Conservation (phyloP, 2,113 vertebrate species). For the Fregetta grallaria region DNA sequence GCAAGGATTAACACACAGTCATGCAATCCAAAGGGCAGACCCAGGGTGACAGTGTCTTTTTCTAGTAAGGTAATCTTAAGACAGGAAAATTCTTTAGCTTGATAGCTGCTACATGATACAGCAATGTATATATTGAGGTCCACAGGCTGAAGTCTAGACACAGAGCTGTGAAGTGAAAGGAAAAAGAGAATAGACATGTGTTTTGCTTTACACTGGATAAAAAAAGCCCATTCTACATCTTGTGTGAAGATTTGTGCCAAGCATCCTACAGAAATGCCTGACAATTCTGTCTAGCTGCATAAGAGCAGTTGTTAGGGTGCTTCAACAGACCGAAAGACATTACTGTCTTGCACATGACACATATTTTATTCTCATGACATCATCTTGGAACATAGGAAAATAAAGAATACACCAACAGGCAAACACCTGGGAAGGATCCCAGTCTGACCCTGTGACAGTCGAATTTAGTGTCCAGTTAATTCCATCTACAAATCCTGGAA, state of each 20-base stretch:
- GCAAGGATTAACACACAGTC: neutral
- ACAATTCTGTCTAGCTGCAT: neutral
- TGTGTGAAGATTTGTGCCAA: neutral
- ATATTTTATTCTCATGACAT: neutral
- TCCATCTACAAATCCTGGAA: neutral
- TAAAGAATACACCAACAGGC: neutral
- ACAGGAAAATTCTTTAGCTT: neutral
- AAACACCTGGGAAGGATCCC: neutral
- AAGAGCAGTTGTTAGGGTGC: neutral
- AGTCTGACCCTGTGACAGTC: neutral
- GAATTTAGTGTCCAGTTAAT: neutral
- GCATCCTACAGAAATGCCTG: neutral
- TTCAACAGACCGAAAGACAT: neutral
- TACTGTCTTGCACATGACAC: neutral
- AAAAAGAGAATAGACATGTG: neutral
- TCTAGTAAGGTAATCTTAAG: neutral
- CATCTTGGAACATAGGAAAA: neutral
- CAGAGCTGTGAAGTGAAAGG: neutral
- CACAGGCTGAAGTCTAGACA: neutral
- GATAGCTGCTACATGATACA: neutral
- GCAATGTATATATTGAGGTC: neutral
- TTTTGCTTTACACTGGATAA: neutral
- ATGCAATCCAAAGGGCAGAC: neutral
- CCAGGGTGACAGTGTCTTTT: neutral
- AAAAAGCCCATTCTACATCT: neutral